Conservation (phyloP, 2,797 vertebrate species). For the Acrossocheilus wenchowensis region DNA sequence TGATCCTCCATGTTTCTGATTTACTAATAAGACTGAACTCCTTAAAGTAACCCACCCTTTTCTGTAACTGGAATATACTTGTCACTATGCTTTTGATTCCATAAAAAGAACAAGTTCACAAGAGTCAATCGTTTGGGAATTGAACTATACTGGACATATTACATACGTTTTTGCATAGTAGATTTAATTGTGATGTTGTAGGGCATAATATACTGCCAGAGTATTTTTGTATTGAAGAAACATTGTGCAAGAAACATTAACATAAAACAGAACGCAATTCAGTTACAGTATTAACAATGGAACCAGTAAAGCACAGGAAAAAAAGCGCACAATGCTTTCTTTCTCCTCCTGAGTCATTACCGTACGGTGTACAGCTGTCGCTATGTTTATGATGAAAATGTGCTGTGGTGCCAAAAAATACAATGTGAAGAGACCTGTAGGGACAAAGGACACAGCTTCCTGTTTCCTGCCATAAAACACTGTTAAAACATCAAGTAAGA, state of each 20-base stretch:
- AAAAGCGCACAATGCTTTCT: background rate
- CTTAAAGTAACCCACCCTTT: background rate
- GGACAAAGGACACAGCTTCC: background rate
- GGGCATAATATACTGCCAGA: background rate
- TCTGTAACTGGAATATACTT: background rate
- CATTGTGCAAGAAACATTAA: background rate
- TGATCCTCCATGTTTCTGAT: background rate
- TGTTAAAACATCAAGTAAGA: conserved; percentile 19
- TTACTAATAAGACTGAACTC: background rate
- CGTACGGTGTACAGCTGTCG: background rate
- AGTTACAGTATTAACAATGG: background rate
- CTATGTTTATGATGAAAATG: background rate
- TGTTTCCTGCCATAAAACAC: background rate
- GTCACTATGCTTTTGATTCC: background rate
- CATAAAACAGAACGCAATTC: background rate
- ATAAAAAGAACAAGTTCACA: background rate
- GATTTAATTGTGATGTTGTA: background rate
- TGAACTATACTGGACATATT: background rate
- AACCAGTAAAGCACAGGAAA: background rate
- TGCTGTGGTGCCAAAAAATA: background rate
- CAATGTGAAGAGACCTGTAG: background rate
- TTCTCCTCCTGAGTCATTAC: conserved; percentile 2
- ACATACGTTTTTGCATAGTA: background rate
- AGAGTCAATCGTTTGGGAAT: background rate
- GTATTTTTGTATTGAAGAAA: background rate